Evolutionary conservation across 1,140 invertebrate genomes (phyloP).

Genomic region (Macrocentrus cingulum): DNA sequence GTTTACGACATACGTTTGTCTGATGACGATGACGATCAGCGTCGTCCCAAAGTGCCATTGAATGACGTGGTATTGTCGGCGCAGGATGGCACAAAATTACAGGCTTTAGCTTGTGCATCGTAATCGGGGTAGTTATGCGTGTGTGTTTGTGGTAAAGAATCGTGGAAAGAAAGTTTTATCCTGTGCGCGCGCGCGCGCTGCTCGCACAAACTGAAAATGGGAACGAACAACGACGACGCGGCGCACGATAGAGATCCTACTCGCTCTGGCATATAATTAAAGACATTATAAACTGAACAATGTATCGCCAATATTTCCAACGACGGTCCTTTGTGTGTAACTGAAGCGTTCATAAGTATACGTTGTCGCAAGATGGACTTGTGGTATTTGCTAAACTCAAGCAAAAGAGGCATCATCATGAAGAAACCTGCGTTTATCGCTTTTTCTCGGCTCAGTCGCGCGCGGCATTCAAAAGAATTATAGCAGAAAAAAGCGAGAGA

Average conservation of each 20-base stretch:
- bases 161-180: constrained; percentile 9
- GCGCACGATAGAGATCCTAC: neutral
- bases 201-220: constrained; percentile 20
- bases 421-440: constrained; percentile 34
- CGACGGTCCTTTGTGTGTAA: too few species aligned
- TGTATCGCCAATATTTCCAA: too few species aligned
- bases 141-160: constrained; percentile 10
- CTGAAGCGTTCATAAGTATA: constrained; percentile 9
- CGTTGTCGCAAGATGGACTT: constrained; percentile 5
- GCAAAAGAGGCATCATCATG: constrained; percentile 14
- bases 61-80: constrained; percentile 19
- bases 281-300: too few species aligned
- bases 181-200: too few species aligned
- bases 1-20: neutral
- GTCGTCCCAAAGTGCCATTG: constrained; percentile 4
- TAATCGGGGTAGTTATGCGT: constrained; percentile 22
- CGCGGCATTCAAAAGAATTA: constrained; percentile 23
- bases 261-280: too few species aligned
- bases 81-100: constrained; percentile 22
- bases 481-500: too few species aligned
- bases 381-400: constrained; percentile 1
- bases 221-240: neutral
- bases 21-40: neutral
- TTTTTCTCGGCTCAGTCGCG: constrained; percentile 25
- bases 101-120: constrained; percentile 7